Percentiles rank a stretch among this genome's conserved stretches.
Conservation (phyloP, 64 coral and sea anemone genomes). For the Montipora capricornis region DNA sequence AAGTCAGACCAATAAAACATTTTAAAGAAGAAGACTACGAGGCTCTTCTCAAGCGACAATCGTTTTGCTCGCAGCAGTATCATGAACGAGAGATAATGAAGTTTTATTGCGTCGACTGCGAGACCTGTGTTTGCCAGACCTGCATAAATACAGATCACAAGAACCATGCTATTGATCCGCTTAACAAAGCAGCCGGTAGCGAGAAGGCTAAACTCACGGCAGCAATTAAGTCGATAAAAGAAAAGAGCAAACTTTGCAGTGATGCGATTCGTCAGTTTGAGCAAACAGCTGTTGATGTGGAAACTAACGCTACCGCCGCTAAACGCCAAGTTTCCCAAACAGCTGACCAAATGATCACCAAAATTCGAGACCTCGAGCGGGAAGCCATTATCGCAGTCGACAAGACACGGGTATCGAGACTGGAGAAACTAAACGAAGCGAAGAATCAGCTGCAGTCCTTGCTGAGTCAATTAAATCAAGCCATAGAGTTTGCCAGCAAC, state of each 20-base stretch:
- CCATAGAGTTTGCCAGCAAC: background rate
- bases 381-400: background rate
- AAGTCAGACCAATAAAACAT: conserved; percentile 15
- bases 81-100: background rate
- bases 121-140: background rate
- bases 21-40: background rate
- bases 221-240: background rate
- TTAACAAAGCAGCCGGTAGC: conserved; percentile 3
- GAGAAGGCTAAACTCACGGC: background rate
- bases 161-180: background rate
- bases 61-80: conserved; percentile 19
- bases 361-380: background rate
- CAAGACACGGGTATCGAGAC: background rate
- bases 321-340: background rate
- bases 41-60: background rate
- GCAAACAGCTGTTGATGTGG: conserved; percentile 2
- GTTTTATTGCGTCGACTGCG: conserved; percentile 33
- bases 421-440: background rate
- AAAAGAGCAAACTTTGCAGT: background rate
- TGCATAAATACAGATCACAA: conserved; percentile 8
- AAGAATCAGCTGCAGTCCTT: background rate
- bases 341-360: background rate
- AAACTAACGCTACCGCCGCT: background rate
- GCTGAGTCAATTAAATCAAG: background rate
- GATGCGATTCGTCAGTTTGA: background rate